Evolutionary conservation across 2,113 vertebrate genomes (phyloP), one percentile per base, ranked within the genome.

Genomic region (Micronisus gabar): DNA sequence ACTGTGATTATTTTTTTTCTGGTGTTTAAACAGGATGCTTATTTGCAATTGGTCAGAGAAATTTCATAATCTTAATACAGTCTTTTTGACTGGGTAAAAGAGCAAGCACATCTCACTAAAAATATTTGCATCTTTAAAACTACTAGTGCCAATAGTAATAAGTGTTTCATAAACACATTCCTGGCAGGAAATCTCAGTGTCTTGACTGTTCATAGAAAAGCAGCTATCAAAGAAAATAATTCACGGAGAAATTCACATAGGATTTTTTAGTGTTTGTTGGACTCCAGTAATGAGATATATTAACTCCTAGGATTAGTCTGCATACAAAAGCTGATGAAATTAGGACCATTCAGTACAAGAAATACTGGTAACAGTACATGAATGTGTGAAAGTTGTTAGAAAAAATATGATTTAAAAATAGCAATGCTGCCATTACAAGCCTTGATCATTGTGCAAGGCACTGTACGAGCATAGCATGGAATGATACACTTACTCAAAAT

Each of bases 381-480:
- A 45, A 75, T 23, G 2, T 43, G 16, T 83, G 43, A 88, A 88
- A 65, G 5, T 18, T 84, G 9, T 34, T 56, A 55, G 36, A 87
- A 81, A n/a, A 13, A 62, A 6, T 32, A 61, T 23, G 2, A 50
- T 55, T 82, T 82, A 55, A n/a, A 52, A 81, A 30, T 5, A 81
- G 6, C 13, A 61, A 45, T 26, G 13, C 5, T 58, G 15, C 6
- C 9, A 21, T 90, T 84, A 63, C 11, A 58, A 70, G 10, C 5
- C 18, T 70, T 41, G 27, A 7, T 41, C 22, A 38, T 58, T 32
- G 32, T 74, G 5, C 13, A 91, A 47, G 45, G 7, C 22, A 27
- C 14, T 27, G 15, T n/a, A 62, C 0, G 0, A 50, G 8, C 8
- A 30, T 5, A 58, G 1, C 5, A 13, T 1, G 1, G 38, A 88